Percentiles rank a stretch among this genome's conserved stretches.
phyloP scores from a whole-genome alignment of 2,888 invertebrate genomes.

The Dasysyrphus albostriatus region DNA sequence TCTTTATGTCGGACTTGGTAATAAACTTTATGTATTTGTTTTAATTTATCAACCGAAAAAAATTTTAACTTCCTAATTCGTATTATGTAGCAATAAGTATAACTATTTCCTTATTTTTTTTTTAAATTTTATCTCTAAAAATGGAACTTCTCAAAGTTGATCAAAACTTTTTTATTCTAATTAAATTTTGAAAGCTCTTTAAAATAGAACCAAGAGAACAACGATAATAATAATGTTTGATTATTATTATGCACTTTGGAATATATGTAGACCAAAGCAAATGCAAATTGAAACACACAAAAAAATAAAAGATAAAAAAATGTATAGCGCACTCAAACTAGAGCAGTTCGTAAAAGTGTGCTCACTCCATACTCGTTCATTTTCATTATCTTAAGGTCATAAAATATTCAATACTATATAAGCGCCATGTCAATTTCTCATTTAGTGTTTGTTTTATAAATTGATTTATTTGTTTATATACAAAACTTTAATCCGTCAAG shows the following conservation, averaged over 20 bases:
- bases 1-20: neutral
- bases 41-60: neutral
- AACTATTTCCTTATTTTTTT: slow-evolving; percentile 3
- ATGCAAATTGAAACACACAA: slow-evolving; percentile 3
- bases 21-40: neutral
- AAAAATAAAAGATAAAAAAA: neutral
- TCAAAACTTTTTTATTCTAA: neutral
- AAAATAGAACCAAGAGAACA: neutral
- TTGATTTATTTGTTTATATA: neutral
- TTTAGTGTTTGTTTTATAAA: neutral
- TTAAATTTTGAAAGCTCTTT: slow-evolving; percentile 1
- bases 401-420: neutral
- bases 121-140: neutral
- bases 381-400: slow-evolving; percentile 9
- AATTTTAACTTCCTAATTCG: neutral
- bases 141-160: slow-evolving; percentile 6
- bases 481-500: neutral
- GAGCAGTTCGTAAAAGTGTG: slow-evolving; percentile 5
- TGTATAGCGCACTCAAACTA: no score
- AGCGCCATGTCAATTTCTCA: neutral
- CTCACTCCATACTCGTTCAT: neutral
- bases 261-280: neutral
- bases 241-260: neutral
- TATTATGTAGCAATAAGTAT: neutral
- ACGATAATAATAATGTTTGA: slow-evolving; percentile 1